A percentile compares a stretch with the other conserved stretches of the same genome.
Evolutionary conservation across 2,888 invertebrate species (phyloP).

Genomic region (Ichneumon xanthorius): DNA sequence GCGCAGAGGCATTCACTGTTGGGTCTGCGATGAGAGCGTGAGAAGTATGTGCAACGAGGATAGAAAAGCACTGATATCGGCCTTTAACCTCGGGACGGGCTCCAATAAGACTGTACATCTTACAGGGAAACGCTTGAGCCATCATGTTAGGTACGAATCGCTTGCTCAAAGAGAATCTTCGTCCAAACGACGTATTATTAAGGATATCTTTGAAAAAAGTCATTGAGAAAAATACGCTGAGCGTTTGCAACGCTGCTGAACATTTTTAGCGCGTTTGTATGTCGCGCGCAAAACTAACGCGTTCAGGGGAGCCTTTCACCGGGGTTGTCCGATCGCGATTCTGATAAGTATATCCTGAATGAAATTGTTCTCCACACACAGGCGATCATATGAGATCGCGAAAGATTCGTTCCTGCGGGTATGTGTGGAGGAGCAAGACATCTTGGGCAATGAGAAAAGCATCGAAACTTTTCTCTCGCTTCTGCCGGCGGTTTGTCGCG

Average conservation of each 20-base stretch:
- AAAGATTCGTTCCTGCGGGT: not conserved
- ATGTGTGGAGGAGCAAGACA: slow-evolving; percentile 32
- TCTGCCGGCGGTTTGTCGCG: slow-evolving; percentile 9
- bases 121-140: not conserved
- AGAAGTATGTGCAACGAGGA: slow-evolving; percentile 88
- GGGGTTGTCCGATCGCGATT: not conserved
- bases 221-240: not conserved
- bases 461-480: slow-evolving; percentile 2
- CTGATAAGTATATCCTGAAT: not conserved
- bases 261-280: too few relatives aligned
- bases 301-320: not conserved
- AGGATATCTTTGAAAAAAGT: not conserved
- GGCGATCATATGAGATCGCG: slow-evolving; percentile 23
- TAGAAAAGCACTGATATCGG: not conserved
- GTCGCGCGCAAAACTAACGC: not conserved
- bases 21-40: slow-evolving; percentile 96
- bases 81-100: not conserved
- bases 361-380: not conserved
- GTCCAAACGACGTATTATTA: not conserved
- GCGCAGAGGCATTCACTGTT: slow-evolving; percentile 97
- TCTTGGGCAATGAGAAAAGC: slow-evolving; percentile 18
- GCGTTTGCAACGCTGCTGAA: not conserved
- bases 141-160: slow-evolving; percentile 3
- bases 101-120: not conserved
- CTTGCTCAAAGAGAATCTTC: not conserved